phyloP scores from a whole-genome alignment of 2,113 vertebrate species.

The Alexandromys fortis region DNA sequence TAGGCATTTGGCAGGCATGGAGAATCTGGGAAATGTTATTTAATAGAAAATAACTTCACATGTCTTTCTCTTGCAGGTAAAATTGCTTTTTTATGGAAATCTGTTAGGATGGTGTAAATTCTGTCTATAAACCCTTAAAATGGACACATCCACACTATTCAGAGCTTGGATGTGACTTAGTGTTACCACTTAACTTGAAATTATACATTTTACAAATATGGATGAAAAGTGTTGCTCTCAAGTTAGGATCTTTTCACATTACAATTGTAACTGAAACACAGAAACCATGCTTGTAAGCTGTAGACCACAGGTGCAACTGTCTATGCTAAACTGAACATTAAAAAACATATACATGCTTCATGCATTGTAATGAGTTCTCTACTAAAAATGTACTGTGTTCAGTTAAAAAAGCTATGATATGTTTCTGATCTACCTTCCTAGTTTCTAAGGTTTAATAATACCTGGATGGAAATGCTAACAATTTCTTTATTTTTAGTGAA shows the following conservation, averaged over 20 bases:
- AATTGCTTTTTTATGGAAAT: not conserved
- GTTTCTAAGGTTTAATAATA: not conserved
- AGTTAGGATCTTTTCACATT: not conserved
- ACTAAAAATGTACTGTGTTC: not conserved
- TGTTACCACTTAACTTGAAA: slow-evolving; percentile 2
- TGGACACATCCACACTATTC: not conserved
- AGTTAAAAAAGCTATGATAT: not conserved
- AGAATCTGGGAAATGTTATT: not conserved
- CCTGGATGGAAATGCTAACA: slow-evolving; percentile 30
- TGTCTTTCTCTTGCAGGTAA: not conserved
- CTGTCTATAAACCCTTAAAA: not conserved
- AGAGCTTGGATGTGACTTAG: not conserved
- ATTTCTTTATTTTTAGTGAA: slow-evolving; percentile 50
- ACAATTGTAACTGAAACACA: not conserved
- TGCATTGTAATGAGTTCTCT: slow-evolving; percentile 13
- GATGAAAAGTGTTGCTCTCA: not conserved
- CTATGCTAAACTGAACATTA: not conserved
- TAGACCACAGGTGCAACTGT: not conserved
- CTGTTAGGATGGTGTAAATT: not conserved
- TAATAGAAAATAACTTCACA: not conserved
- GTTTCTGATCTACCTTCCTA: not conserved
- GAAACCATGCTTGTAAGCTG: not conserved
- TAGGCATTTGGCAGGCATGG: not conserved
- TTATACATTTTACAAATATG: not conserved
- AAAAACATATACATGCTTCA: not conserved